A percentile compares a stretch with the other conserved stretches of the same genome.
phyloP scores from a whole-genome alignment of 2,797 vertebrate genomes.

The Chrysocyon brachyurus region DNA sequence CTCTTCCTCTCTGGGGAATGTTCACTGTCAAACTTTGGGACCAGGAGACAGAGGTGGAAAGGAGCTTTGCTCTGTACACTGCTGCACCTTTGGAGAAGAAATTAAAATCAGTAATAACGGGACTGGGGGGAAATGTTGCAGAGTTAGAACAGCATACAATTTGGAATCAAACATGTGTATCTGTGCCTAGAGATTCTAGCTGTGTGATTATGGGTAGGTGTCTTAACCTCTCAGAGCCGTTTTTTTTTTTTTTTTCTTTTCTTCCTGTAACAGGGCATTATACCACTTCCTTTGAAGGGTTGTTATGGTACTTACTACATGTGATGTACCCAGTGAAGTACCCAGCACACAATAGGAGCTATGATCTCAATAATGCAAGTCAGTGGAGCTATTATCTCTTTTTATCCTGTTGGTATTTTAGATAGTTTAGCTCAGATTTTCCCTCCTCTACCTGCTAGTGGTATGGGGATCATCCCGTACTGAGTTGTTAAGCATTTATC shows the following conservation, averaged over 20 bases:
- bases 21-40: neutral
- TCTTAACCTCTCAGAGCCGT: neutral
- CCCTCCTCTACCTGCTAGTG: neutral
- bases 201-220: neutral
- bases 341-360: neutral
- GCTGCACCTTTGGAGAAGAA: neutral
- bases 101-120: neutral
- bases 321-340: neutral
- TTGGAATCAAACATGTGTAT: neutral
- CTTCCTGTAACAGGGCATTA: neutral
- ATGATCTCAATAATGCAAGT: neutral
- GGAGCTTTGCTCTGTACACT: neutral
- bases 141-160: neutral
- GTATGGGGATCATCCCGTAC: neutral
- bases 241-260: neutral
- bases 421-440: neutral
- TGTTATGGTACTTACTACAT: neutral
- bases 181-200: neutral
- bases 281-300: neutral
- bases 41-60: neutral
- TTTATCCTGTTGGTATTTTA: neutral
- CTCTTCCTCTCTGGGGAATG: neutral
- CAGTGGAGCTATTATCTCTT: neutral
- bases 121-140: neutral
- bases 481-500: neutral